phyloP scores from a whole-genome alignment of 2,888 invertebrate genomes.

The Conistra vaccinii region DNA sequence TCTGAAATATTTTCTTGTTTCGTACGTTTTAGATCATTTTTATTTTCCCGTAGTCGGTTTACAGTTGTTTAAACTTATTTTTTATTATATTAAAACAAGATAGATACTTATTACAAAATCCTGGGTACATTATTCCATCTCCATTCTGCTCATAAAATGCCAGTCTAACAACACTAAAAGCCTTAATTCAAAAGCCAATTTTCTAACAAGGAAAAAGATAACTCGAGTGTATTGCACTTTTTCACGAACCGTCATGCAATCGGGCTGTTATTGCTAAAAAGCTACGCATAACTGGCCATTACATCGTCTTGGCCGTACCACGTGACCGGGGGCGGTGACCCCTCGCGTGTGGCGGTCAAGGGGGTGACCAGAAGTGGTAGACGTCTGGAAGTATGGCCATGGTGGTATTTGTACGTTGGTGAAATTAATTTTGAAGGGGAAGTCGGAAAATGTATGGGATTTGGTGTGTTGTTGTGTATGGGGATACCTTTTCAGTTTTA shows the following conservation, averaged over 20 bases:
- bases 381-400: slow-evolving; percentile 38
- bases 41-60: too few relatives aligned
- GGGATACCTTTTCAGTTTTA: background rate
- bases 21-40: too few relatives aligned
- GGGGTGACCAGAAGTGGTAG: slow-evolving; percentile 70
- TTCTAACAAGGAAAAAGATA: slow-evolving; percentile 14
- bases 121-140: background rate
- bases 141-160: background rate
- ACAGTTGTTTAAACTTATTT: too few relatives aligned
- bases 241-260: slow-evolving; percentile 46
- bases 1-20: too few relatives aligned
- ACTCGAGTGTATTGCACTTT: slow-evolving; percentile 29
- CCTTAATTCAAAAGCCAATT: background rate
- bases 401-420: slow-evolving; percentile 20
- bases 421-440: slow-evolving; percentile 23
- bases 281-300: slow-evolving; percentile 62
- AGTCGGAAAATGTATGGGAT: background rate
- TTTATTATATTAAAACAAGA: too few relatives aligned
- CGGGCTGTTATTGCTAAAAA: slow-evolving; percentile 58
- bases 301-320: slow-evolving; percentile 57
- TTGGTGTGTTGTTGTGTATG: background rate
- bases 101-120: background rate
- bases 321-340: slow-evolving; percentile 77
- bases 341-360: slow-evolving; percentile 84
- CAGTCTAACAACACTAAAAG: background rate